A percentile compares a stretch with the other conserved stretches of the same genome.
Evolutionary conservation across 2,888 invertebrate species (phyloP).

Genomic region (Autographa gamma): DNA sequence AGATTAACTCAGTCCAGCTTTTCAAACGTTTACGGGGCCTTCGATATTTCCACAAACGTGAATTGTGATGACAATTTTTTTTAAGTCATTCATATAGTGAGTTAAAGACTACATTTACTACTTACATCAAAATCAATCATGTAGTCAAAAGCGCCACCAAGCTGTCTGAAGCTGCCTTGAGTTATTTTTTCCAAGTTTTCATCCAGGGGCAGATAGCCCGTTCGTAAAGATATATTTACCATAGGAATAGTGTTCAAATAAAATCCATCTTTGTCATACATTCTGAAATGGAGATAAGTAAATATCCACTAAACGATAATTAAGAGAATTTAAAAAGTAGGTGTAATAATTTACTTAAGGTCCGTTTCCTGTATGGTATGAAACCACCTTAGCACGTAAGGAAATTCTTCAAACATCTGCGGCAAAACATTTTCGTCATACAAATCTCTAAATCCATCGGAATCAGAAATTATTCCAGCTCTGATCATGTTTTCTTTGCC

Average conservation of each 20-base stretch:
- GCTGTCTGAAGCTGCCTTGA: slow-evolving; percentile 44
- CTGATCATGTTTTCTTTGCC: slow-evolving; percentile 26
- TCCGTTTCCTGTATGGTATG: slow-evolving; percentile 64
- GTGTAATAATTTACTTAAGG: too few species aligned
- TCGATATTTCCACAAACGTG: too few species aligned
- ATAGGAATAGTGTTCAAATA: slow-evolving; percentile 25
- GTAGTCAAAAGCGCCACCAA: slow-evolving; percentile 12
- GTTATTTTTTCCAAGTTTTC: slow-evolving; percentile 17
- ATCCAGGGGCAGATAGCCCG: slow-evolving; percentile 12
- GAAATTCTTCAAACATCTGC: slow-evolving; percentile 60
- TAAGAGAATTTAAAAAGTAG: too few species aligned
- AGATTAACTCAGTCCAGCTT: too few species aligned
- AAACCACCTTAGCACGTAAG: slow-evolving; percentile 60
- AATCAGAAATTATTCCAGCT: slow-evolving; percentile 59
- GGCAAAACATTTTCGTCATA: slow-evolving; percentile 60
- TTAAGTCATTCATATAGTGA: too few species aligned
- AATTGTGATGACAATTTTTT: too few species aligned
- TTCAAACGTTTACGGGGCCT: too few species aligned
- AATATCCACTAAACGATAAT: too few species aligned
- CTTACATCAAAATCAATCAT: slow-evolving; percentile 34
- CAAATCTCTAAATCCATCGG: slow-evolving; percentile 58
- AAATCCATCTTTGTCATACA: slow-evolving; percentile 33
- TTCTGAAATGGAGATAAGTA: slow-evolving; percentile 12
- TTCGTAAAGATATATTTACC: slow-evolving; percentile 21
- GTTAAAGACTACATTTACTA: slow-evolving; percentile 18